Evolutionary conservation across 2,113 vertebrate species (phyloP).

Genomic region (Phasianus colchicus): DNA sequence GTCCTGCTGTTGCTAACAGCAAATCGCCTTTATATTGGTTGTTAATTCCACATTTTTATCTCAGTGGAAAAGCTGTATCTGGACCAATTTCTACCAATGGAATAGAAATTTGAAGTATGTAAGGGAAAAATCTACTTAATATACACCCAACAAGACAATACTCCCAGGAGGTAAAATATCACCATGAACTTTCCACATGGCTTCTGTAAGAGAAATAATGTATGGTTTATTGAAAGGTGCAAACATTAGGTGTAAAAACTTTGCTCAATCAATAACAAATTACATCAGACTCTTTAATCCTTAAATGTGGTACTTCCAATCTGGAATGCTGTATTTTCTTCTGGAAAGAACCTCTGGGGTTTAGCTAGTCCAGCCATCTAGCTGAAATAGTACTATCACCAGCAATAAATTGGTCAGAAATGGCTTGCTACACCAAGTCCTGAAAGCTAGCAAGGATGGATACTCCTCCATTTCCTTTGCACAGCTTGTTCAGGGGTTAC

Average conservation of each 20-base stretch:
- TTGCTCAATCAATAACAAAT: not conserved
- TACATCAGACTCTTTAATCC: not conserved
- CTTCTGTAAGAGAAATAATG: not conserved
- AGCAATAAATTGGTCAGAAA: fast-evolving
- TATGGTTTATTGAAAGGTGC: not conserved
- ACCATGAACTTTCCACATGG: not conserved
- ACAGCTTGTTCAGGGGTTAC: not conserved
- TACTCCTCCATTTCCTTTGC: not conserved
- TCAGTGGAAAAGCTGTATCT: not conserved
- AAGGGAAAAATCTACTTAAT: not conserved
- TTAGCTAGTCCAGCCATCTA: not conserved
- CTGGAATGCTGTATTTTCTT: not conserved
- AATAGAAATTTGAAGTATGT: not conserved
- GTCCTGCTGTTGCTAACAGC: not conserved
- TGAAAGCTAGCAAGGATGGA: not conserved
- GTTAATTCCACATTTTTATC: not conserved
- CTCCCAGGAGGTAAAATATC: not conserved
- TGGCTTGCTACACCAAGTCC: not conserved
- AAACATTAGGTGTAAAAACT: not conserved
- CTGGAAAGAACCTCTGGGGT: not conserved
- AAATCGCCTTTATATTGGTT: not conserved
- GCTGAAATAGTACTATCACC: not conserved
- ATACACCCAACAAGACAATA: not conserved
- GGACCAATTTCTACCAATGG: not conserved
- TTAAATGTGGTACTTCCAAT: not conserved